phyloP scores from a whole-genome alignment of 2,888 invertebrate species.

The Drosophila rubida region DNA sequence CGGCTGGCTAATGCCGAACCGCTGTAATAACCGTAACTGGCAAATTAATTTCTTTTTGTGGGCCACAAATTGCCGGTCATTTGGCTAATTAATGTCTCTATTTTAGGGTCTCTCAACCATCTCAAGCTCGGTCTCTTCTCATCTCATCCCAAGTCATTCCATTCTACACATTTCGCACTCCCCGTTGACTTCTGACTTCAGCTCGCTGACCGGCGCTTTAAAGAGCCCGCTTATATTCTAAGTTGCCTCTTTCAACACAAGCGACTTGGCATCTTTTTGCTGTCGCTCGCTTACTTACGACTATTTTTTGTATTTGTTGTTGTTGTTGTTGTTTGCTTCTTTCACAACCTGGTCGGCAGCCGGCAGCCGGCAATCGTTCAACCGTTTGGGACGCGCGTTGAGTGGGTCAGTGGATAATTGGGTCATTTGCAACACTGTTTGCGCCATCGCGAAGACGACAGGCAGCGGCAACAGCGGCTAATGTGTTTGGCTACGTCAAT shows the following conservation, averaged over 20 bases:
- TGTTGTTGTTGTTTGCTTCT: constrained; percentile 30
- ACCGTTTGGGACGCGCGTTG: constrained; percentile 61
- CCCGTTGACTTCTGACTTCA: constrained; percentile 42
- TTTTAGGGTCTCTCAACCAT: constrained; percentile 63
- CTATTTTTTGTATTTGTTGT: too few species aligned
- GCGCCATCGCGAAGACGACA: constrained; percentile 68
- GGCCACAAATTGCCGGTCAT: constrained; percentile 70
- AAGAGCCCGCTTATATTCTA: constrained; percentile 54
- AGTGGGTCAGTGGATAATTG: constrained; percentile 85
- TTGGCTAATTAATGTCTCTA: constrained; percentile 81
- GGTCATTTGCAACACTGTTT: constrained; percentile 83
- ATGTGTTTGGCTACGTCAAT: constrained; percentile 78
- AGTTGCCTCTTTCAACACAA: constrained; percentile 40
- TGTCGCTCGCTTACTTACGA: background rate
- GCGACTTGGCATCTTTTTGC: constrained; percentile 3
- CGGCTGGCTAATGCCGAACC: constrained; percentile 38
- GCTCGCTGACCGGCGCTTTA: constrained; percentile 25
- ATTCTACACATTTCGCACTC: constrained; percentile 43
- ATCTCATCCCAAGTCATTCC: background rate
- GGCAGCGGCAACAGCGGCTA: constrained; percentile 47
- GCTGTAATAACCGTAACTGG: constrained; percentile 79
- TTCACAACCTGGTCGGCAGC: constrained; percentile 51
- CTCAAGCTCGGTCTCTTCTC: background rate
- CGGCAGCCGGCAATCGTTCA: constrained; percentile 47
- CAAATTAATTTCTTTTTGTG: constrained; percentile 76